A percentile compares a stretch with the other conserved stretches of the same genome.
Evolutionary conservation across 2,113 vertebrate species (phyloP).

Genomic region (Engystomops pustulosus): DNA sequence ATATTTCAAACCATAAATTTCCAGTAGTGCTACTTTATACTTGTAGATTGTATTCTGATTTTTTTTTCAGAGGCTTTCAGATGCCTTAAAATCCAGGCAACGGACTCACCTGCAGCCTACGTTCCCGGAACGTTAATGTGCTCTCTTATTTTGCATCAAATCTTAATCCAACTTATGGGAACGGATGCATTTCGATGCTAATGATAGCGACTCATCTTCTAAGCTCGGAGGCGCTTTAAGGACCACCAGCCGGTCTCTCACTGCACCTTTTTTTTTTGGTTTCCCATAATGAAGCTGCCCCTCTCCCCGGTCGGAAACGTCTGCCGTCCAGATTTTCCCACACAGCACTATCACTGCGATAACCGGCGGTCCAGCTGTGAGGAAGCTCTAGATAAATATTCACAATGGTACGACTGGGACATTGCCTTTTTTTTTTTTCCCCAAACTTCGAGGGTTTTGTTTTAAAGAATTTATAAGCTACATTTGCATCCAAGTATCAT

Average conservation of each 20-base stretch:
- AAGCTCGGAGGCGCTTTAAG: background rate
- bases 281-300: conserved; percentile 19
- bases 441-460: conserved; percentile 36
- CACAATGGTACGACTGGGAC: conserved; percentile 7
- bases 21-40: too few relatives aligned
- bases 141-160: background rate
- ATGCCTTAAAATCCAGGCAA: background rate
- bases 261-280: background rate
- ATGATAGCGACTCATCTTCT: background rate
- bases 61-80: background rate
- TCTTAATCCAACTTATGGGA: background rate
- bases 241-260: background rate
- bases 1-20: too few relatives aligned
- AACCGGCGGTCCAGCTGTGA: conserved; percentile 26
- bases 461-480: conserved; percentile 55
- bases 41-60: too few relatives aligned
- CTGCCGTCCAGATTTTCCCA: conserved; percentile 18
- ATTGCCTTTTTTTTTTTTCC: background rate
- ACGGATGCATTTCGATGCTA: background rate
- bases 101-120: too few relatives aligned
- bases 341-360: conserved; percentile 8
- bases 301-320: conserved; percentile 7
- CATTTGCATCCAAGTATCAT: conserved; percentile 90
- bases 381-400: conserved; percentile 46
- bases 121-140: background rate